These are phyloP conservation scores for Entomobrya multifasciata DNA, from an alignment of 2,888 invertebrate species.

Conservation along the genomic window DNA sequence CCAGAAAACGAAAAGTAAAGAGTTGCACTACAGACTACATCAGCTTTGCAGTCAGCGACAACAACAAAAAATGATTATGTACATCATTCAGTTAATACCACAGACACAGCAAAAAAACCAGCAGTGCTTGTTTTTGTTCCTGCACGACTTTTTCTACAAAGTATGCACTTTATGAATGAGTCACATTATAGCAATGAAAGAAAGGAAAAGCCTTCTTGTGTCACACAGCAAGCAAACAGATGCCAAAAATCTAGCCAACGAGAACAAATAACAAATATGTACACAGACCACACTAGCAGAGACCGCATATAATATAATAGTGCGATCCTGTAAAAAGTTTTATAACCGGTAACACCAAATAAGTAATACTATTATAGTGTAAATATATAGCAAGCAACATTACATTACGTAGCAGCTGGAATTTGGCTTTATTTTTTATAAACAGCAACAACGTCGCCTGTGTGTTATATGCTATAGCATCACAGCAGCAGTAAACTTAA, in stretches of 20 bases:
- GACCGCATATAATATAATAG: not conserved
- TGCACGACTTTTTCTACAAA: not conserved
- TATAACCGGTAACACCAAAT: not conserved
- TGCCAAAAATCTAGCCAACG: not conserved
- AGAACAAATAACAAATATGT: constrained; percentile 2
- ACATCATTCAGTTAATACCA: constrained; percentile 55
- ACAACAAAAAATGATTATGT: constrained; percentile 42
- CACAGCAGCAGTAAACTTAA: not conserved
- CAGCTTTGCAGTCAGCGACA: not conserved
- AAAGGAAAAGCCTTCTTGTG: constrained; percentile 12
- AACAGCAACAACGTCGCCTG: not conserved
- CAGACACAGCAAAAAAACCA: constrained; percentile 12
- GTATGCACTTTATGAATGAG: constrained; percentile 51
- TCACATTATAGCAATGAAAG: not conserved
- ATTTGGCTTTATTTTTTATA: constrained; percentile 3
- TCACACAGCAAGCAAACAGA: constrained; percentile 33
- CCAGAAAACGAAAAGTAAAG: not conserved
- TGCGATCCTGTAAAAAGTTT: not conserved
- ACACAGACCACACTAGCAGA: constrained; percentile 1
- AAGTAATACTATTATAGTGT: too few relatives aligned
- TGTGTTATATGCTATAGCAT: not conserved
- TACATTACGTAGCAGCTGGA: not conserved
- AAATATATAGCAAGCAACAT: not conserved
- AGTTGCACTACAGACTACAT: not conserved
- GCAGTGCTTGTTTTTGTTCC: not conserved